Percentiles rank a stretch among this genome's conserved stretches.
Conservation (phyloP, 2,888 invertebrate genomes). For the Zygothrica quintamaculata region DNA sequence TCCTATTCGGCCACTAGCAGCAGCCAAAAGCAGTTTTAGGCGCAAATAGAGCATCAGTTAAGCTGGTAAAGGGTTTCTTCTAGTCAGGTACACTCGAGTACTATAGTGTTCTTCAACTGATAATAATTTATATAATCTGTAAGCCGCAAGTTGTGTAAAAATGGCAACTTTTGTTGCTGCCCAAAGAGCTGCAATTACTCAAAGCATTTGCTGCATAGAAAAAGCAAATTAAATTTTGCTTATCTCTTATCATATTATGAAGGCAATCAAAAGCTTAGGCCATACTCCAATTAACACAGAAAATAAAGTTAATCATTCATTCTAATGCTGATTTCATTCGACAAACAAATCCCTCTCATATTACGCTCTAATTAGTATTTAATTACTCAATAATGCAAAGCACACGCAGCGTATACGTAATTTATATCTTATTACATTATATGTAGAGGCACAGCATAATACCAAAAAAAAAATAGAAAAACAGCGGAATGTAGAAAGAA, state of each 20-base stretch:
- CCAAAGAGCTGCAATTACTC: too few species aligned
- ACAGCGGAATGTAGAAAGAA: background rate
- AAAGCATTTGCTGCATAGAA: too few species aligned
- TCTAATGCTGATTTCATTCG: background rate
- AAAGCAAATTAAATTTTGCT: too few species aligned
- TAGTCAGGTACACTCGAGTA: too few species aligned
- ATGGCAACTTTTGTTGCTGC: too few species aligned
- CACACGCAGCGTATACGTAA: conserved; percentile 71
- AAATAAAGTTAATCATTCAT: conserved; percentile 41
- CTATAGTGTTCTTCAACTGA: too few species aligned
- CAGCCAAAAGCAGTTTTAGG: too few species aligned
- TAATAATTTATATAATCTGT: too few species aligned
- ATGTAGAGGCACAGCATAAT: conserved; percentile 7
- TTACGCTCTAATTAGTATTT: conserved; percentile 78
- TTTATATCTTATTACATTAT: conserved; percentile 58
- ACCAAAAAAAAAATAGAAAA: background rate
- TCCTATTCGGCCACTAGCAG: too few species aligned
- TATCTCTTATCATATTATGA: conserved; percentile 53
- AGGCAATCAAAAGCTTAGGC: conserved; percentile 25
- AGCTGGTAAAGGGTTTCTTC: too few species aligned
- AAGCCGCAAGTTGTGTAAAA: too few species aligned
- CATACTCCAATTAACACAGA: conserved; percentile 42
- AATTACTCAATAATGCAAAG: conserved; percentile 75
- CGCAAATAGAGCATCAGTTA: too few species aligned
- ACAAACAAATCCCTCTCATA: conserved; percentile 51